Percentiles rank a stretch among this genome's conserved stretches.
Conservation (phyloP, 1,140 invertebrate species). For the Ceratina japonica region DNA sequence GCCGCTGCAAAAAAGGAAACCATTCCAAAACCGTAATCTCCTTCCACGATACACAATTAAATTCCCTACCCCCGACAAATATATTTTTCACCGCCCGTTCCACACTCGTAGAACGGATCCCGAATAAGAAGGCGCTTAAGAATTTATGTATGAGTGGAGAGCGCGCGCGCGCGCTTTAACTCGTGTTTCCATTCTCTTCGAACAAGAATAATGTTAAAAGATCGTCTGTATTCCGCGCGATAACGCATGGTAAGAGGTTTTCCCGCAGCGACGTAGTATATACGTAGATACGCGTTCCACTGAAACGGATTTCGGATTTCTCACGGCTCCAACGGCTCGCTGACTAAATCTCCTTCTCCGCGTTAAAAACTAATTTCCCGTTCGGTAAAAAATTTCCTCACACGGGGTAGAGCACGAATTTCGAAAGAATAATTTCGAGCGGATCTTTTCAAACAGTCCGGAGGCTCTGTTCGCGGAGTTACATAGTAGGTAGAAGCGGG, state of each 20-base stretch:
- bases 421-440: constrained; percentile 9
- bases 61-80: constrained; percentile 2
- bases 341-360: no score
- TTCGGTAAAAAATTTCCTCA: not conserved
- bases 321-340: not conserved
- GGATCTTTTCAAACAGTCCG: not conserved
- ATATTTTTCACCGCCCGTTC: constrained; percentile 16
- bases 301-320: not conserved
- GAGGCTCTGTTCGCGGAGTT: not conserved
- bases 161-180: no score
- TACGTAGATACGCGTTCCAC: not conserved
- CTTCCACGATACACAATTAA: constrained; percentile 38
- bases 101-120: not conserved
- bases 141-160: constrained; percentile 2
- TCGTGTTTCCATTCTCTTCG: not conserved
- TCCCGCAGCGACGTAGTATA: not conserved
- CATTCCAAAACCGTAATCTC: constrained; percentile 36
- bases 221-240: not conserved
- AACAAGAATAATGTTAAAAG: constrained; percentile 1
- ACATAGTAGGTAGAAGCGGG: not conserved
- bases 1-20: not conserved
- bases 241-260: not conserved
- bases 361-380: not conserved
- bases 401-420: not conserved
- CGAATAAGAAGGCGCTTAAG: not conserved